Percentiles rank a stretch among this genome's conserved stretches.
phyloP scores from a whole-genome alignment of 2,888 invertebrate genomes.

The Tetragnatha montana region DNA sequence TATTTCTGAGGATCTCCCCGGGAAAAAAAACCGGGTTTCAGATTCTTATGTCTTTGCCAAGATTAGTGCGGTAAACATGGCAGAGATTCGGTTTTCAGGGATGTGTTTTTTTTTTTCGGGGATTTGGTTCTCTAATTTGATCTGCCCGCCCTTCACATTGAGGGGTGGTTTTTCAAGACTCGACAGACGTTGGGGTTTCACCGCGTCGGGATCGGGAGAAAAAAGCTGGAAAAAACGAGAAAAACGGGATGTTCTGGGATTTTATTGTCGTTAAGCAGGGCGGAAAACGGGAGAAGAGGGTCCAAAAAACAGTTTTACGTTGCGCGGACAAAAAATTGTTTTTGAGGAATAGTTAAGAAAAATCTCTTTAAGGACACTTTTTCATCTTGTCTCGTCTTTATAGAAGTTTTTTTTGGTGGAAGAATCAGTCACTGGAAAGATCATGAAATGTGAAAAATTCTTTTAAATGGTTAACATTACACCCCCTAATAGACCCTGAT shows the following conservation, averaged over 20 bases:
- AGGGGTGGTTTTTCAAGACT: conserved; percentile 28
- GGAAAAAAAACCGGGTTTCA: conserved; percentile 61
- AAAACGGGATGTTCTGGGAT: conserved; percentile 50
- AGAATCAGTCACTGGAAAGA: neutral
- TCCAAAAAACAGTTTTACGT: neutral
- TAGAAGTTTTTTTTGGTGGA: neutral
- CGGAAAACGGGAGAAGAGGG: conserved; percentile 42
- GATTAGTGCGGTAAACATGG: neutral
- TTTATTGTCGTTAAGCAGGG: conserved; percentile 63
- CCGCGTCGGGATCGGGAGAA: neutral
- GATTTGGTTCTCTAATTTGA: conserved; percentile 61
- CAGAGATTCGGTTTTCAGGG: conserved; percentile 27
- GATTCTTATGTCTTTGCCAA: conserved; percentile 47
- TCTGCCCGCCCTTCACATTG: conserved; percentile 57
- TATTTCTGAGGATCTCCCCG: conserved; percentile 51
- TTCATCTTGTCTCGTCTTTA: neutral
- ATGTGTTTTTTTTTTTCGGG: neutral
- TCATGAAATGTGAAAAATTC: too few species aligned
- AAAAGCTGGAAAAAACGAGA: too few species aligned
- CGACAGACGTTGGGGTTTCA: neutral
- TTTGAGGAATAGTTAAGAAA: conserved; percentile 15
- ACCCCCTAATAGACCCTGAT: too few species aligned
- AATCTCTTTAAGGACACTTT: neutral
- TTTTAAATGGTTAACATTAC: too few species aligned
- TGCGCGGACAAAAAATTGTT: conserved; percentile 16